phyloP scores from a whole-genome alignment of 1,140 invertebrate species.

The Musca vetustissima region DNA sequence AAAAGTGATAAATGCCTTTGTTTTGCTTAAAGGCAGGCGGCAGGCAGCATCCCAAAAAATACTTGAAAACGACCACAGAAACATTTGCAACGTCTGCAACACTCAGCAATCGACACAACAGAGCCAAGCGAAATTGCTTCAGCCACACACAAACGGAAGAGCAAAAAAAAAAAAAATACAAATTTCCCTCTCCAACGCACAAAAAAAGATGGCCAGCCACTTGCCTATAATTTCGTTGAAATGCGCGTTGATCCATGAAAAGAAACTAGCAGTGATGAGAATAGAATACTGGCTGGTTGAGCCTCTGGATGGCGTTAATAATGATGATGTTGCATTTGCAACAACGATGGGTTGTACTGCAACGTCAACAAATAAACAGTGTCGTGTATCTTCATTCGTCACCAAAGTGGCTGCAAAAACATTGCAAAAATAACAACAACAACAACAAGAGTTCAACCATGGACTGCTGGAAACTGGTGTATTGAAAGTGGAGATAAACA shows the following conservation, averaged over 20 bases:
- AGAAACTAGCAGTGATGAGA: background rate
- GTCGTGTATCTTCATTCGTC: conserved; percentile 5
- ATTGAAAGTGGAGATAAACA: background rate
- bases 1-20: too few species aligned
- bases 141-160: background rate
- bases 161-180: background rate
- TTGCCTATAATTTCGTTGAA: too few species aligned
- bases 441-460: background rate
- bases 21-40: too few species aligned
- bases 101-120: too few species aligned
- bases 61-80: too few species aligned
- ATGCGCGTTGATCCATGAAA: conserved; percentile 11
- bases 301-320: too few species aligned
- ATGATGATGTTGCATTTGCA: too few species aligned
- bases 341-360: background rate
- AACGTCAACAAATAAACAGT: conserved; percentile 4
- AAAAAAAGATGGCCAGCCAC: too few species aligned
- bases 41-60: too few species aligned
- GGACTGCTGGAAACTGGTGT: background rate
- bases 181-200: too few species aligned
- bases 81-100: too few species aligned
- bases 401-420: conserved; percentile 2
- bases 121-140: too few species aligned
- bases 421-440: background rate
- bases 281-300: background rate